Base-by-base conservation (phyloP, 2,797 vertebrate genomes). In the Rhinogobio ventralis region DNA sequence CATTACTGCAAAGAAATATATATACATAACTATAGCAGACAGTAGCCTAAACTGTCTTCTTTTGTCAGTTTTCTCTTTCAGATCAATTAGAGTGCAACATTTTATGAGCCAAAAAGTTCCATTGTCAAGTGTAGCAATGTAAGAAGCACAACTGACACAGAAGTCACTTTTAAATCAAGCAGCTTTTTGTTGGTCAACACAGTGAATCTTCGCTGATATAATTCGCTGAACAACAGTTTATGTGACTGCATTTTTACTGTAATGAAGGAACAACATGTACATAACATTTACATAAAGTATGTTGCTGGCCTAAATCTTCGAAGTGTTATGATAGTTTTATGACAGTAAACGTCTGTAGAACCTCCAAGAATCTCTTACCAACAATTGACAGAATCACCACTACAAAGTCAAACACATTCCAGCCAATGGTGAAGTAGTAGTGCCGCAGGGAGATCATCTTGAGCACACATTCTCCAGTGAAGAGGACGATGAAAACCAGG, bases 401-500 rank as follows among this genome's bases (percentile, higher is more conserved):
- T 64, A 99, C 97, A 93, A 99, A 99, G 94, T 99, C 98, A 92
- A 99, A 99, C 86, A 99, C 96, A 46, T 99, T 99, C 98, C 98
- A 99, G 42, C 98, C 98, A 46, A 98, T 95, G 78, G 98, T 99
- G 87, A 99, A 99, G 91, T 97, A 99, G 87, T 99, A 99, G 92
- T 99, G 96, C 13, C 98, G 95, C 85, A 99, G 96, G 0, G 98
- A 98, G 90, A 97, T 93, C 89, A 99, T 91, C 93, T 99, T 99
- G 23, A 99, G 95, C 42, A 96, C 91, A 87, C 94, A 98, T 94
- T 99, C 98, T 78, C 97, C 96, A 2, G 97, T 99, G 93, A 99
- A 99, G 85, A 99, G 96, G 64, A 98, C 89, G 33, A 99, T 98
- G 91, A 99, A 99, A 30, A 99, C 97, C 33, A 99, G 89, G 91